Percentiles rank a stretch among this genome's conserved stretches.
phyloP scores from a whole-genome alignment of 2,888 invertebrate genomes.

The Harpalus rufipes region DNA sequence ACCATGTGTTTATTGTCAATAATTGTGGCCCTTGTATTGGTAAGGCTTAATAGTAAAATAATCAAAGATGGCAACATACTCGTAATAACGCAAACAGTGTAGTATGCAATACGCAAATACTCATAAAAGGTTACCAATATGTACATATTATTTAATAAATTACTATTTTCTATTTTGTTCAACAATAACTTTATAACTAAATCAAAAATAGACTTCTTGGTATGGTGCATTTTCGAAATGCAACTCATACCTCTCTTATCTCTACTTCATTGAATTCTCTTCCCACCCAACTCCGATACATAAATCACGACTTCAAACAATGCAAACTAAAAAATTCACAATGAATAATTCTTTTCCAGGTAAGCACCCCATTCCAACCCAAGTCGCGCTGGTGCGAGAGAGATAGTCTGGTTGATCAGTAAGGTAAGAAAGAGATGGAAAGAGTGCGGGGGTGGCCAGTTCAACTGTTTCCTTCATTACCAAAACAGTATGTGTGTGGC shows the following conservation, averaged over 20 bases:
- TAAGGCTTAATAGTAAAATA: no score
- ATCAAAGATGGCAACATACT: no score
- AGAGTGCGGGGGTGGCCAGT: conserved; percentile 38
- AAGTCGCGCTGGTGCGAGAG: conserved; percentile 30
- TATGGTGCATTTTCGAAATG: background rate
- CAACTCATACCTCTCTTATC: conserved; percentile 8
- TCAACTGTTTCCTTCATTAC: conserved; percentile 60
- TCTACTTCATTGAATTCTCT: conserved; percentile 28
- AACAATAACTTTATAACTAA: background rate
- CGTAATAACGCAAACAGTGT: no score
- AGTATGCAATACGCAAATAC: no score
- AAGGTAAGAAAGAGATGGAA: conserved; percentile 32
- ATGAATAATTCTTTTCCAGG: conserved; percentile 55
- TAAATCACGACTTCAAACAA: conserved; percentile 46
- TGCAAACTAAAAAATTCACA: conserved; percentile 47
- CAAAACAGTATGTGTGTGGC: conserved; percentile 64
- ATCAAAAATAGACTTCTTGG: background rate
- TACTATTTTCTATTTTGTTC: no score
- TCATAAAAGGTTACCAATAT: no score
- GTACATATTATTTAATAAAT: no score
- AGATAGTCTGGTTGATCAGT: conserved; percentile 8
- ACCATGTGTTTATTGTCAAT: no score
- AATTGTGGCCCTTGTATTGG: no score
- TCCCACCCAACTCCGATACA: conserved; percentile 25
- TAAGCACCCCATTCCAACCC: conserved; percentile 55